These are phyloP conservation scores for Pseudachorutes palmiensis DNA, from an alignment of 1,140 invertebrate genomes.

Conservation along the genomic window DNA sequence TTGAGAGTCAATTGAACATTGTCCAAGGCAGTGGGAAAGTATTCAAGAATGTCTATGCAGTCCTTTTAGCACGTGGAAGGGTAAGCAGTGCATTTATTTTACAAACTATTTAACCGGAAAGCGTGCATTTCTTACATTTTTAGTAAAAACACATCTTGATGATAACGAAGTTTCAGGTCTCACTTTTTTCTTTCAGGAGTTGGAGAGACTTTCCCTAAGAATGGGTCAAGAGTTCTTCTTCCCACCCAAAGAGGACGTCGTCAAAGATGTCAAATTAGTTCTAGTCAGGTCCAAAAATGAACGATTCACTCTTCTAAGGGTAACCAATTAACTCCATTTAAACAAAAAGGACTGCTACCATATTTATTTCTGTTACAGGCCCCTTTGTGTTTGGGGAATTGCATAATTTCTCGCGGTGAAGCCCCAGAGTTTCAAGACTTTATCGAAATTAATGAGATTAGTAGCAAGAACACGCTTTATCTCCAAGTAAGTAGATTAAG, in stretches of 20 bases:
- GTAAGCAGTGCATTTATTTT: slow-evolving; percentile 15
- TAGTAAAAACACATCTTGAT: not conserved
- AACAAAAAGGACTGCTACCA: no score
- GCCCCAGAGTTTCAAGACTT: slow-evolving; percentile 82
- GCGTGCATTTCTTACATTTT: slow-evolving; percentile 2
- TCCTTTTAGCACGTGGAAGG: slow-evolving; percentile 37
- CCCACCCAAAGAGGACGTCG: slow-evolving; percentile 40
- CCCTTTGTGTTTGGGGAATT: slow-evolving; percentile 78
- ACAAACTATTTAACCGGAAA: not conserved
- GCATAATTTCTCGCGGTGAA: slow-evolving; percentile 73
- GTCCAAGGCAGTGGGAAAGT: slow-evolving; percentile 34
- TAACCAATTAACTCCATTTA: no score
- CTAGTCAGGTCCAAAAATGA: slow-evolving; percentile 84
- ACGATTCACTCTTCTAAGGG: slow-evolving; percentile 70
- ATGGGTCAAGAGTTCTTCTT: slow-evolving; percentile 37
- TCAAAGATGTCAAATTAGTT: slow-evolving; percentile 76
- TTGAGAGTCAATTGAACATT: slow-evolving; percentile 30
- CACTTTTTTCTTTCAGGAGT: slow-evolving; percentile 24
- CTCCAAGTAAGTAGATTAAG: slow-evolving; percentile 59
- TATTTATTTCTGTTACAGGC: slow-evolving; percentile 60
- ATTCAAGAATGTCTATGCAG: slow-evolving; percentile 31
- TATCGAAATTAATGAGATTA: slow-evolving; percentile 89
- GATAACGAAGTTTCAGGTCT: no score
- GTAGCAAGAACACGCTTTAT: slow-evolving; percentile 84
- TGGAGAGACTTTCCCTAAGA: slow-evolving; percentile 31